Evolutionary conservation across 1,140 invertebrate species (phyloP).

Genomic region (Vanessa atalanta): DNA sequence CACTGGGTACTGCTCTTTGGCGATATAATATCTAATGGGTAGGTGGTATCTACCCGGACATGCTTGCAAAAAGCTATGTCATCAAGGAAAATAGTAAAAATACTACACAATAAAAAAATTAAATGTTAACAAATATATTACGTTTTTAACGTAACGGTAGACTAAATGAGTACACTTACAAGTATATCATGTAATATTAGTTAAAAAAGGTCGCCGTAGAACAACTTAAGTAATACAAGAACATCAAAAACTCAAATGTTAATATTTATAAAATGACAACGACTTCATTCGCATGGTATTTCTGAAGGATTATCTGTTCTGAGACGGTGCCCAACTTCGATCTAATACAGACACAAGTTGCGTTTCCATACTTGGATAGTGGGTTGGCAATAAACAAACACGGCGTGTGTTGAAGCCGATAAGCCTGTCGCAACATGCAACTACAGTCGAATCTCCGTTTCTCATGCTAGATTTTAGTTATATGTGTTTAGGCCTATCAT

Average conservation of each 20-base stretch:
- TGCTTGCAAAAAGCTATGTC: too few species aligned
- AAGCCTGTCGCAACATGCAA: conserved; percentile 55
- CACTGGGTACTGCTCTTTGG: too few species aligned
- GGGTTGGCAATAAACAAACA: conserved; percentile 65
- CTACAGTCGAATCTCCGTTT: conserved; percentile 42
- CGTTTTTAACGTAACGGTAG: too few species aligned
- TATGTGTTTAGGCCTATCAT: conserved; percentile 4
- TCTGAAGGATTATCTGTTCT: conserved; percentile 3
- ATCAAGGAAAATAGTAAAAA: too few species aligned
- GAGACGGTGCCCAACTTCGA: conserved; percentile 26
- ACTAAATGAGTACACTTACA: too few species aligned
- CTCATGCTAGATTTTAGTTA: conserved; percentile 15
- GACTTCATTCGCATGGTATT: not conserved
- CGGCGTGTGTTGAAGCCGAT: conserved; percentile 68
- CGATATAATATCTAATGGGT: too few species aligned
- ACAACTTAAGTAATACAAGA: too few species aligned
- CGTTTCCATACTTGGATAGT: conserved; percentile 27
- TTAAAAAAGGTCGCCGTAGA: too few species aligned
- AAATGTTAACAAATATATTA: too few species aligned
- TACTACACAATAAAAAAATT: too few species aligned
- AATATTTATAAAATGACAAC: not conserved
- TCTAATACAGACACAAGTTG: conserved; percentile 34
- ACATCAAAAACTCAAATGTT: not conserved
- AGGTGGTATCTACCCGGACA: too few species aligned
- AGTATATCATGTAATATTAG: too few species aligned